Evolutionary conservation across 2,797 vertebrate species (phyloP), one percentile per base, ranked within the genome.

Genomic region (Hozukius guyotensis): DNA sequence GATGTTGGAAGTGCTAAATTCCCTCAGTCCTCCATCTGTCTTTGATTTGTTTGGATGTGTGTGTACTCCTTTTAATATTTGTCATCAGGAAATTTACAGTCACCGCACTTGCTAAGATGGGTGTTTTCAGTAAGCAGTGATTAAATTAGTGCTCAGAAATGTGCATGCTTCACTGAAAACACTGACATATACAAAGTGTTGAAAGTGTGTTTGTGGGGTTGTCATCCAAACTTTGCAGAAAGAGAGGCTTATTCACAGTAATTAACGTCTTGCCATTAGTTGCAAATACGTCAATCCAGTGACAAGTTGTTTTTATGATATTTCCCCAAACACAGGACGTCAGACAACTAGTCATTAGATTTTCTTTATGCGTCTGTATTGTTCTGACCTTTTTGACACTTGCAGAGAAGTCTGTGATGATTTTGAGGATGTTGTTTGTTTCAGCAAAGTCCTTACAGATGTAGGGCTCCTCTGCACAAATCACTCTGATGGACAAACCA

Each of bases 361-460:
- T 20, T 31, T 12, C 2, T n/a, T 22, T 2, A 34, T 20, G 9
- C 0, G n/a, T 69, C 7, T 14, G 57, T 52, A 11, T 34, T 18
- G 59, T 53, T 78, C 90, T 90, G 92, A 99, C 98, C 97, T 99
- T 99, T 95, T 99, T 99, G 94, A 99, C 96, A 77, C 98, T 99
- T 27, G 98, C 97, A 78, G 99, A 99, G 93, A 99, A 99, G 92
- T 99, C 99, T 77, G 98, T 97, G 88, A 99, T 93, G 80, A 99
- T 99, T 97, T 99, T 99, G 88, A 99, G 93, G 85, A 99, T 98
- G 94, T 99, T 99, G 96, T 99, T 99, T 56, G 98, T 99, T 94
- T 99, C 99, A 5, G 98, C 97, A 62, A 98, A 99, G 90, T 99
- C 99, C 95, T 99, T 99, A 93, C 99, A 99, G 91, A 98, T 88